These are phyloP conservation scores for Otolemur garnettii DNA, from an alignment of 2,113 vertebrate genomes.

Conservation along the genomic window DNA sequence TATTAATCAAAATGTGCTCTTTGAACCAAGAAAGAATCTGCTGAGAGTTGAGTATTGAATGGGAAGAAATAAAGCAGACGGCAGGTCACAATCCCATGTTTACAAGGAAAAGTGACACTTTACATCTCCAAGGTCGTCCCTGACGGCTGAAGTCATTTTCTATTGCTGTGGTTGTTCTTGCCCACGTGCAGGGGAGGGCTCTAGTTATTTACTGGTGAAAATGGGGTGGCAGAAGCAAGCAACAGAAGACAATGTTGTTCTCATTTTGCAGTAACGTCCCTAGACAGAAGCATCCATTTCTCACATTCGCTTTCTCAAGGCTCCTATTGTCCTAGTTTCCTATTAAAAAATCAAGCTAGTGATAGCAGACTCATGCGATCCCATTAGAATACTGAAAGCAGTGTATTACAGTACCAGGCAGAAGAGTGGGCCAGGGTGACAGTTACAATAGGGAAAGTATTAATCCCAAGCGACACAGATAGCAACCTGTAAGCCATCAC, in stretches of 20 bases:
- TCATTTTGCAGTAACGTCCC: conserved; percentile 85
- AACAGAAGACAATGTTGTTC: conserved; percentile 86
- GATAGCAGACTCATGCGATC: conserved; percentile 83
- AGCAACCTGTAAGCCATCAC: conserved; percentile 56
- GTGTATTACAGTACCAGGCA: conserved; percentile 89
- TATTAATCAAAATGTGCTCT: neutral
- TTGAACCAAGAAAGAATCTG: conserved; percentile 14
- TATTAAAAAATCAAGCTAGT: conserved; percentile 87
- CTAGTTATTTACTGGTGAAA: conserved; percentile 87
- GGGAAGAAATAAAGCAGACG: neutral
- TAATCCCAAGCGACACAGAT: conserved; percentile 80
- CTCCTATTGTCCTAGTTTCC: conserved; percentile 88
- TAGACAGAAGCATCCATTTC: conserved; percentile 86
- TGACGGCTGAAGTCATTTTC: conserved; percentile 70
- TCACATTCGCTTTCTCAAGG: conserved; percentile 89
- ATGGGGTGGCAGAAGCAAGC: conserved; percentile 84
- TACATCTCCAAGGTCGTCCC: conserved; percentile 47
- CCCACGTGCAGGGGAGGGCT: conserved; percentile 81
- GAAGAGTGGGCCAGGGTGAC: conserved; percentile 85
- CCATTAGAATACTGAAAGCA: conserved; percentile 86
- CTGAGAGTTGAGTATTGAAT: neutral
- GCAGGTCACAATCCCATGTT: conserved; percentile 50
- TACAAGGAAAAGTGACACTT: conserved; percentile 66
- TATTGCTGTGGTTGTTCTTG: conserved; percentile 58
- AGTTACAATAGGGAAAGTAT: conserved; percentile 85